These are phyloP conservation scores for Helarctos malayanus DNA, from an alignment of 2,797 vertebrate genomes.

Conservation along the genomic window DNA sequence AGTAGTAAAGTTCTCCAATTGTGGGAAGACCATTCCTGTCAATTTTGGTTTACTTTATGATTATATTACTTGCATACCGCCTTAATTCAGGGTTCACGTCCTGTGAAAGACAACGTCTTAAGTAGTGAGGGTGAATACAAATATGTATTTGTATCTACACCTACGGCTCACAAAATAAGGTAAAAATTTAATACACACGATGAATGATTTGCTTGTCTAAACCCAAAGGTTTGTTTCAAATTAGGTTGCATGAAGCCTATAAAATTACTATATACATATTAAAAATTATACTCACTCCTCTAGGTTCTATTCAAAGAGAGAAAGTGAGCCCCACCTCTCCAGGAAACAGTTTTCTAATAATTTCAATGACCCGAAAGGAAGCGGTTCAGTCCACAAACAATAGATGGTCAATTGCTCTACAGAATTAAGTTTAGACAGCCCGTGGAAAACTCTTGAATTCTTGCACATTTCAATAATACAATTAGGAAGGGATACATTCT, in stretches of 20 bases:
- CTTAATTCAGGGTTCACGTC: not conserved
- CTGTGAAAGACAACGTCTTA: not conserved
- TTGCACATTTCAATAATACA: not conserved
- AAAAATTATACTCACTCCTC: not conserved
- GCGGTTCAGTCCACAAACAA: not conserved
- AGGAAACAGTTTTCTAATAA: conserved; percentile 2
- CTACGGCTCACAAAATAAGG: not conserved
- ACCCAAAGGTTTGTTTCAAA: not conserved
- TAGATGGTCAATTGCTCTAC: not conserved
- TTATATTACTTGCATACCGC: not conserved
- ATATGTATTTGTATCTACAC: not conserved
- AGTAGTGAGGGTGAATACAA: not conserved
- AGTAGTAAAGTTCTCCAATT: not conserved
- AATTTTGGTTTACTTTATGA: not conserved
- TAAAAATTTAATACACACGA: not conserved
- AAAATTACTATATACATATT: not conserved
- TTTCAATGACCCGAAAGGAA: not conserved
- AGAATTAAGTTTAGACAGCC: not conserved
- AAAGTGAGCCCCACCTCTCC: not conserved
- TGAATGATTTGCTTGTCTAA: not conserved
- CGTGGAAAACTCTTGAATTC: not conserved
- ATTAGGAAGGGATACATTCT: not conserved
- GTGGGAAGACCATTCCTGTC: not conserved
- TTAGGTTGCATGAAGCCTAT: not conserved
- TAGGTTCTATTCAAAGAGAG: not conserved